phyloP scores from a whole-genome alignment of 2,888 invertebrate genomes.

The Amphipoea oculea region DNA sequence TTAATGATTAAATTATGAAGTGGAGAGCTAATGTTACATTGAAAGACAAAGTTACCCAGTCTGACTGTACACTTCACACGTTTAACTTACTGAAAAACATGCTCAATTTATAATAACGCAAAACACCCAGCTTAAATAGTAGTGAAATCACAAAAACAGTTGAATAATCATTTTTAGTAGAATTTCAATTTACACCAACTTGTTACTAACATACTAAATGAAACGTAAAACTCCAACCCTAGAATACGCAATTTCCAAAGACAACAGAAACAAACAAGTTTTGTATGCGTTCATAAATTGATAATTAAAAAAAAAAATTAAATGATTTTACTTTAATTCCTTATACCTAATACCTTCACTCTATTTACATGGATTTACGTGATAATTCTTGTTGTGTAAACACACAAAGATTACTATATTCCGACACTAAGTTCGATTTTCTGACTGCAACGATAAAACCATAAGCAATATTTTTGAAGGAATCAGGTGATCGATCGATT shows the following conservation, averaged over 20 bases:
- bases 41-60: too few species aligned
- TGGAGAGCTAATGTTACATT: too few species aligned
- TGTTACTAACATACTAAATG: neutral
- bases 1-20: too few species aligned
- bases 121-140: neutral
- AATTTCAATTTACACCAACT: neutral
- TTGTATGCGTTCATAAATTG: constrained; percentile 38
- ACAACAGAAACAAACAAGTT: constrained; percentile 28
- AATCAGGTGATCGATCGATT: constrained; percentile 41
- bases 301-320: too few species aligned
- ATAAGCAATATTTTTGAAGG: constrained; percentile 17
- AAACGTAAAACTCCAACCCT: neutral
- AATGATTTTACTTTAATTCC: too few species aligned
- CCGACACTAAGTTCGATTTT: neutral
- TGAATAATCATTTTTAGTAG: neutral
- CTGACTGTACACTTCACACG: too few species aligned
- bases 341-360: neutral
- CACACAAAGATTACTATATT: neutral
- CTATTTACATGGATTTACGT: neutral
- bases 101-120: neutral
- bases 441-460: constrained; percentile 11
- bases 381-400: neutral
- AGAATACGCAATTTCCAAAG: constrained; percentile 58
- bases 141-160: neutral
- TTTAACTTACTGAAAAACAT: neutral